These are phyloP conservation scores for Cinara cedri DNA, from an alignment of 2,888 invertebrate species.

Conservation along the genomic window DNA sequence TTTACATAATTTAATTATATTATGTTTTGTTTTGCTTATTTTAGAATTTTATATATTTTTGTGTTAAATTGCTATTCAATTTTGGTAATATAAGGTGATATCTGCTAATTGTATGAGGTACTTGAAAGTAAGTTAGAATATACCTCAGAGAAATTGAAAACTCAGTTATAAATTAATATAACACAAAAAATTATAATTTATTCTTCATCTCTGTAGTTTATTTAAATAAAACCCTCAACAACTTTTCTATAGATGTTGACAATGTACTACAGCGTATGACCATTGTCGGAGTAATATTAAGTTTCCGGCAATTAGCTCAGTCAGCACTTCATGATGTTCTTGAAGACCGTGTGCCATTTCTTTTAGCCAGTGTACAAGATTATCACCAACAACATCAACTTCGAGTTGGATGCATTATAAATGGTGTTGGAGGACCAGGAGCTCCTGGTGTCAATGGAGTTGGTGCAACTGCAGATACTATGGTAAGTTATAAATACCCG, in stretches of 20 bases:
- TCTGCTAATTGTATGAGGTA: too few relatives aligned
- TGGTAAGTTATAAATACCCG: conserved; percentile 71
- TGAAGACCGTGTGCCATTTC: conserved; percentile 92
- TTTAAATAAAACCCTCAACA: too few relatives aligned
- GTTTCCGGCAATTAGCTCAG: conserved; percentile 92
- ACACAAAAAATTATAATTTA: too few relatives aligned
- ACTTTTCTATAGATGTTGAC: conserved; percentile 73
- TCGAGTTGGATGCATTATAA: conserved; percentile 22
- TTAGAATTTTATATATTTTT: too few relatives aligned
- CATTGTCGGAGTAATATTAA: conserved; percentile 95
- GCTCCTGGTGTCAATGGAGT: not conserved
- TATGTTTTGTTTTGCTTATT: too few relatives aligned
- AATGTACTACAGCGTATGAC: conserved; percentile 96
- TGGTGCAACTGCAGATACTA: conserved; percentile 70
- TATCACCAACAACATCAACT: conserved; percentile 74
- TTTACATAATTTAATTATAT: too few relatives aligned
- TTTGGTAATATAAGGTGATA: too few relatives aligned
- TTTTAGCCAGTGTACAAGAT: conserved; percentile 92
- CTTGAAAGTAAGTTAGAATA: too few relatives aligned
- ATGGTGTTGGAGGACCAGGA: conserved; percentile 5
- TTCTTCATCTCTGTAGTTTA: too few relatives aligned
- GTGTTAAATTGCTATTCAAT: too few relatives aligned
- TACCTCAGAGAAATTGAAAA: too few relatives aligned
- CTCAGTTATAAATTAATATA: too few relatives aligned
- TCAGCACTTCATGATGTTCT: conserved; percentile 92